Base-by-base conservation (phyloP, 2,888 invertebrate species). In the Vandiemenella viatica region DNA sequence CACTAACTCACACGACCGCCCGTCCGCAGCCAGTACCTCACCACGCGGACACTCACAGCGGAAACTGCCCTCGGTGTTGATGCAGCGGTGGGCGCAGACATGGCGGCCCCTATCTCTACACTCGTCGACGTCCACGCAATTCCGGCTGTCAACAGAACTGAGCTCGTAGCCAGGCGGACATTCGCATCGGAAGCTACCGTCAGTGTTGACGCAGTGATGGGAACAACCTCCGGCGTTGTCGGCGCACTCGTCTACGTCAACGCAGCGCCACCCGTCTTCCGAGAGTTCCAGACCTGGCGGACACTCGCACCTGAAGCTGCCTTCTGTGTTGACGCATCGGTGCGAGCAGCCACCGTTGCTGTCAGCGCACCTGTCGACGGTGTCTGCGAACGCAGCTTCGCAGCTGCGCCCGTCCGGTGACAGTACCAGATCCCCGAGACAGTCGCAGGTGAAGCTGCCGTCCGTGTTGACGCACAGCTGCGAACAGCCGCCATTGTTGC, bases 1-100 rank as follows among this genome's bases (percentile, higher is more conserved):
- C 5, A 38, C 38, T 8, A n/a, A 19, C n/a, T 19, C 19, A 23
- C 45, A 45, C 7, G 38, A 19, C 20, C 62, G 60, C 53, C 67
- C 66, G n/a, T 66, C 65, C 5, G 57, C 66, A 16, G 38, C 38
- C 17, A 55, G 42, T 18, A 22, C 41, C 15, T 45, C 41, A 4
- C 54, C 53, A 13, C 19, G 22, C 13, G 53, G 53, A 45, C 54
- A 55, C 22, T 26, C 20, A 20, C 54, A 55, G 15, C 20, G 40
- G 41, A 53, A 42, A 19, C 70, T 63, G 1, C 74, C 75, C 13
- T 68, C 67, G 4, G 66, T 63, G 49, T 75, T 73, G 44, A 67
- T 62, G 58, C 80, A 80, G 38, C 69, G 65, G 53, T 73, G 69
- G 0, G 71, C 69, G 52, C 80, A 79, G 57, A 65, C 74, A 46